Conservation (phyloP, 2,797 vertebrate species). For the Acipenser transmontanus region DNA sequence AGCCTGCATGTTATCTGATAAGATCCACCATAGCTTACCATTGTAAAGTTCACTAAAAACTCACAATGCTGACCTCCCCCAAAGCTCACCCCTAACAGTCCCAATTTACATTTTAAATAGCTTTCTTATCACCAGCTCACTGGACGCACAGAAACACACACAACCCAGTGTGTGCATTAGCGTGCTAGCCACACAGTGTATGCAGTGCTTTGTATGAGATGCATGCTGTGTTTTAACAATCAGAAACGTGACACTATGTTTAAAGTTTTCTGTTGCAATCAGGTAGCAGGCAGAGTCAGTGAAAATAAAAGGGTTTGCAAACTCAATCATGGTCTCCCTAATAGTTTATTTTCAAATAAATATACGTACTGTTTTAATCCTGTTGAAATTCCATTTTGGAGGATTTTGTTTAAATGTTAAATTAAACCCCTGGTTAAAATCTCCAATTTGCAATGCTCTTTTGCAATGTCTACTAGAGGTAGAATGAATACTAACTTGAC, state of each 20-base stretch:
- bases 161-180: neutral
- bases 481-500: too few species aligned
- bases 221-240: neutral
- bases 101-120: conserved; percentile 68
- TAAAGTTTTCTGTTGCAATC: neutral
- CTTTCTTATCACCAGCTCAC: conserved; percentile 58
- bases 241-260: neutral
- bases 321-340: neutral
- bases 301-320: neutral
- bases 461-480: too few species aligned
- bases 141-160: conserved; percentile 18
- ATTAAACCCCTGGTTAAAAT: too few species aligned
- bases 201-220: too few species aligned
- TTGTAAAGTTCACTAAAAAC: conserved; percentile 26
- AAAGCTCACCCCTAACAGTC: conserved; percentile 21
- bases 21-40: neutral
- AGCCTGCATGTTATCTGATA: conserved; percentile 1
- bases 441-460: too few species aligned
- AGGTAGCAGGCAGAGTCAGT: neutral
- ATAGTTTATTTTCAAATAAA: neutral
- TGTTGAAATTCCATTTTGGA: too few species aligned
- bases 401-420: too few species aligned
- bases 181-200: neutral
- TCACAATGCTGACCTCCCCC: conserved; percentile 52
- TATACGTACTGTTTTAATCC: too few species aligned